phyloP scores from a whole-genome alignment of 2,113 vertebrate species.

The Hiodon alosoides region DNA sequence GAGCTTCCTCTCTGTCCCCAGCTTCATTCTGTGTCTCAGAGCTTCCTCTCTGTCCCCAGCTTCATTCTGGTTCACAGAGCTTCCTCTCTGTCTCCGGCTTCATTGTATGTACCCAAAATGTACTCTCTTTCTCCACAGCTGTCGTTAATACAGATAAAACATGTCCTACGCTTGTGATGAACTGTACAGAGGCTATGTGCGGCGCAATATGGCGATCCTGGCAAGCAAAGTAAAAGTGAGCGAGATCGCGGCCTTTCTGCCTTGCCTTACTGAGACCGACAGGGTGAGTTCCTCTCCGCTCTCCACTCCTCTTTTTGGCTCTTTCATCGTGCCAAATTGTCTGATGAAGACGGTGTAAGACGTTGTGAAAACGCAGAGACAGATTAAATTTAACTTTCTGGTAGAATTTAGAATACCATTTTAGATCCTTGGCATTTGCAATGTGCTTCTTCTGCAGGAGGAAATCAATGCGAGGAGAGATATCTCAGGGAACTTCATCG shows the following conservation, averaged over 20 bases:
- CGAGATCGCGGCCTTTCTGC: slow-evolving; percentile 48
- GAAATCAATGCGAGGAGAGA: slow-evolving; percentile 57
- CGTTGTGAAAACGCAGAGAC: not conserved
- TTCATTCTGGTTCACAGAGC: no score
- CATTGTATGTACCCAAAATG: no score
- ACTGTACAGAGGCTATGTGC: slow-evolving; percentile 55
- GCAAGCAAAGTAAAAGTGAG: slow-evolving; percentile 45
- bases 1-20: no score
- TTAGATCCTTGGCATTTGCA: not conserved
- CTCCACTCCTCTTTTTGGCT: not conserved
- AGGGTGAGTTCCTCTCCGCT: slow-evolving; percentile 39
- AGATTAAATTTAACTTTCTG: not conserved
- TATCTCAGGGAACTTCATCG: slow-evolving; percentile 34
- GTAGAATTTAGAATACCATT: not conserved
- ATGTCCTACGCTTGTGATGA: slow-evolving; percentile 55
- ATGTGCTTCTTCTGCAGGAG: slow-evolving; percentile 43
- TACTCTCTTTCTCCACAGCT: no score
- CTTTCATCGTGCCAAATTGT: not conserved
- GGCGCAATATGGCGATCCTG: slow-evolving; percentile 42
- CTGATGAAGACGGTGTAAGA: not conserved
- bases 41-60: no score
- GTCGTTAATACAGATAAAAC: slow-evolving; percentile 22
- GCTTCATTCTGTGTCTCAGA: no score
- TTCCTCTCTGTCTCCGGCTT: no score
- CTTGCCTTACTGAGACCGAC: slow-evolving; percentile 58